These are phyloP conservation scores for Dendrolimus houi DNA, from an alignment of 2,888 invertebrate genomes.

Conservation along the genomic window DNA sequence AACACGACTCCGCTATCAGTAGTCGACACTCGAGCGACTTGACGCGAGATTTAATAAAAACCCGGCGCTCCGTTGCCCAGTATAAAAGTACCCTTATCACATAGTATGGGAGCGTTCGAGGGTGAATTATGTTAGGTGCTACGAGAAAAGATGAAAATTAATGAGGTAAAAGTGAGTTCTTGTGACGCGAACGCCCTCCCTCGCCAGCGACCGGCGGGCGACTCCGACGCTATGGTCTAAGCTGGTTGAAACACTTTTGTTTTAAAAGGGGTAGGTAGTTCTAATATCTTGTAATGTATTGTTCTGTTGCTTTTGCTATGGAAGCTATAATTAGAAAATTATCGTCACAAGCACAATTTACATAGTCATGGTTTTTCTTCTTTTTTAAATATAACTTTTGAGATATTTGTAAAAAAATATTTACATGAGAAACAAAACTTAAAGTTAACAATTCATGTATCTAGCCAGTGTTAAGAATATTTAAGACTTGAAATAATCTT, in stretches of 20 bases:
- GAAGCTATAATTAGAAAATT: no score
- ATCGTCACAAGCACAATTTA: no score
- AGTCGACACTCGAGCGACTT: conserved; percentile 66
- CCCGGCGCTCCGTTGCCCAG: conserved; percentile 41
- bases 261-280: no score
- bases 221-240: neutral
- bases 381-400: no score
- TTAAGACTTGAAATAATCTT: no score
- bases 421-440: no score
- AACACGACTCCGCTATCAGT: conserved; percentile 64
- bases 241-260: neutral
- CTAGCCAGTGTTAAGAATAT: no score
- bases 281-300: no score
- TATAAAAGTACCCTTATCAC: conserved; percentile 64
- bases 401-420: no score
- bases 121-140: conserved; percentile 69
- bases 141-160: conserved; percentile 72
- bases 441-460: no score
- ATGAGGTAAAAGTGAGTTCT: conserved; percentile 67
- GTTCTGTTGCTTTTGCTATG: no score
- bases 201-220: neutral
- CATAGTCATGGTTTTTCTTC: no score
- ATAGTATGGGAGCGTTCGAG: conserved; percentile 68
- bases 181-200: conserved; percentile 27
- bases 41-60: conserved; percentile 63